Conservation (phyloP, 2,888 invertebrate species). For the Netelia virgata region DNA sequence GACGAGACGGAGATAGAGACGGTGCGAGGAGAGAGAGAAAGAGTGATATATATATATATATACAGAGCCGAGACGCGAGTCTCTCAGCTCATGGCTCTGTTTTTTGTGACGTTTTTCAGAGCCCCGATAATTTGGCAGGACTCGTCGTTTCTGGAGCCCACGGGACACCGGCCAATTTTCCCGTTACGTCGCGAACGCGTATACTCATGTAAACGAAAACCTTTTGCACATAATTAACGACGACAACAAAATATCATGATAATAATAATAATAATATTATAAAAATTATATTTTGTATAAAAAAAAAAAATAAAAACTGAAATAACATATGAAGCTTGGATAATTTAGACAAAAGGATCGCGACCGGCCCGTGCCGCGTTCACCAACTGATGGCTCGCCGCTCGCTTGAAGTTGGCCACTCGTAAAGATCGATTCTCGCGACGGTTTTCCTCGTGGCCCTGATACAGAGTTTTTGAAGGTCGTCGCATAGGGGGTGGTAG, state of each 20-base stretch:
- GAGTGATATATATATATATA: conserved; percentile 63
- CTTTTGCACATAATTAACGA: conserved; percentile 50
- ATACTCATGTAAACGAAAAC: conserved; percentile 56
- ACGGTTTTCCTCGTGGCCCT: conserved; percentile 7
- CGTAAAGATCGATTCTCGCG: conserved; percentile 53
- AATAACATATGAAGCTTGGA: conserved; percentile 73
- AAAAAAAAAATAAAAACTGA: conserved; percentile 61
- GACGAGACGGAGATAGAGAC: conserved; percentile 28
- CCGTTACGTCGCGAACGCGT: conserved; percentile 37
- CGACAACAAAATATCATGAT: conserved; percentile 31
- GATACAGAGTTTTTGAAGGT: not conserved
- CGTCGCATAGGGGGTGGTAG: no score
- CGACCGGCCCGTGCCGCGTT: conserved; percentile 64
- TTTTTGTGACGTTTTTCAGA: conserved; percentile 36
- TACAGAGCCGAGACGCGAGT: conserved; percentile 33
- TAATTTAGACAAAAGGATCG: conserved; percentile 82
- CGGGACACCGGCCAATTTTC: conserved; percentile 57
- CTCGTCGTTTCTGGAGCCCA: conserved; percentile 43
- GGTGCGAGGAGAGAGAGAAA: not conserved
- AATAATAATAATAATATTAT: conserved; percentile 55
- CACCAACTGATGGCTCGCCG: conserved; percentile 61
- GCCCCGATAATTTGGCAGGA: conserved; percentile 43
- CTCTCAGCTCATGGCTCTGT: conserved; percentile 56
- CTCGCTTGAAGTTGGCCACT: conserved; percentile 75
- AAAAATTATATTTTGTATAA: conserved; percentile 55